A percentile compares a stretch with the other conserved stretches of the same genome.
Conservation (phyloP, 2,797 vertebrate species). For the Catharus ustulatus region DNA sequence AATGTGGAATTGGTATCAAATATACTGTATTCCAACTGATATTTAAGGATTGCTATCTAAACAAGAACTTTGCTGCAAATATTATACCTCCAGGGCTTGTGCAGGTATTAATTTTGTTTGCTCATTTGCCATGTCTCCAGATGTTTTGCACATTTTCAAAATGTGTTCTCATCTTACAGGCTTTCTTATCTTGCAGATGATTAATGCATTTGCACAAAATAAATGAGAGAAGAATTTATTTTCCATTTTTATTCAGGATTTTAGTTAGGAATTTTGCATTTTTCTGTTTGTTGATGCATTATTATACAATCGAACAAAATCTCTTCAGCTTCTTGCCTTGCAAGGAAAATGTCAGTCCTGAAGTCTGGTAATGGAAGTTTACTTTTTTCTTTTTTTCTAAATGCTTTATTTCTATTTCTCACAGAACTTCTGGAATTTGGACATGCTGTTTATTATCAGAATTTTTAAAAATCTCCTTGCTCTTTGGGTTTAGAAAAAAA, state of each 20-base stretch:
- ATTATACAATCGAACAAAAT: neutral
- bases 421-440: neutral
- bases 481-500: neutral
- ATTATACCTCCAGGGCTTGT: neutral
- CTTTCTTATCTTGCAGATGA: constrained; percentile 29
- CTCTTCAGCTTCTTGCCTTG: constrained; percentile 8
- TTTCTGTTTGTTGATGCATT: neutral
- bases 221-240: neutral
- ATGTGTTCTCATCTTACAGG: constrained; percentile 36
- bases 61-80: neutral
- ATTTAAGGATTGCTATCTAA: neutral
- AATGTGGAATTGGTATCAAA: neutral
- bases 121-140: neutral
- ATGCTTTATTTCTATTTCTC: constrained; percentile 12
- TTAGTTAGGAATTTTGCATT: constrained; percentile 32
- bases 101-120: constrained; percentile 5
- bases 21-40: neutral
- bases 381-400: neutral
- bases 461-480: neutral
- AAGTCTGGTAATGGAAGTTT: neutral
- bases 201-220: constrained; percentile 34
- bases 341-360: neutral
- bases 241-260: constrained; percentile 10
- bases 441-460: neutral
- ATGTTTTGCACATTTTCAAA: constrained; percentile 41